Evolutionary conservation across 2,888 invertebrate species (phyloP).

Genomic region (Orthonychiurus folsomi): DNA sequence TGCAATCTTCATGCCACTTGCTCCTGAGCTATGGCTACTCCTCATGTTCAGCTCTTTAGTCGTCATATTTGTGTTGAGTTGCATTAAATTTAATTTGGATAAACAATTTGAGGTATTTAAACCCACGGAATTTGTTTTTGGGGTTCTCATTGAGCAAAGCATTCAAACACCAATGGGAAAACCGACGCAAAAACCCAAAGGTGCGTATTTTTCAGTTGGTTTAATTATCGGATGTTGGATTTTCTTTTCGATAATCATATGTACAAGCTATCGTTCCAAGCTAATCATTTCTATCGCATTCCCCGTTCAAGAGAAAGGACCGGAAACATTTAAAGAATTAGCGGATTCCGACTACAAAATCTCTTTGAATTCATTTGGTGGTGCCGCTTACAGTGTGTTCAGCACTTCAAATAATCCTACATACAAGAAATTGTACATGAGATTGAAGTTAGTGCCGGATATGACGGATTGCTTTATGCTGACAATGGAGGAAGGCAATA

Average conservation of each 20-base stretch:
- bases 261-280: slow-evolving; percentile 24
- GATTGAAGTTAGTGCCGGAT: slow-evolving; percentile 11
- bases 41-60: neutral
- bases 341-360: slow-evolving; percentile 16
- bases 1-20: slow-evolving; percentile 21
- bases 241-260: slow-evolving; percentile 16
- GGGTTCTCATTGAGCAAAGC: slow-evolving; percentile 18
- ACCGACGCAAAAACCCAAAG: neutral
- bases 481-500: neutral
- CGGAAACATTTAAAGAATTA: slow-evolving; percentile 21
- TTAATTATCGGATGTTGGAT: slow-evolving; percentile 18
- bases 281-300: slow-evolving; percentile 23
- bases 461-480: slow-evolving; percentile 8
- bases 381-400: slow-evolving; percentile 22
- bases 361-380: slow-evolving; percentile 21
- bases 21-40: slow-evolving; percentile 12
- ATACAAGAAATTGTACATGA: slow-evolving; percentile 13
- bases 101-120: neutral
- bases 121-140: neutral
- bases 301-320: slow-evolving; percentile 17
- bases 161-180: neutral
- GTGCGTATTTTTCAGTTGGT: no score
- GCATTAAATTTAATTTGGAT: neutral
- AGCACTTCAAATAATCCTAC: slow-evolving; percentile 14
- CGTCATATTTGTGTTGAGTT: neutral